These are phyloP conservation scores for Enchytraeus crypticus DNA, from an alignment of 2,888 invertebrate species.

Conservation along the genomic window DNA sequence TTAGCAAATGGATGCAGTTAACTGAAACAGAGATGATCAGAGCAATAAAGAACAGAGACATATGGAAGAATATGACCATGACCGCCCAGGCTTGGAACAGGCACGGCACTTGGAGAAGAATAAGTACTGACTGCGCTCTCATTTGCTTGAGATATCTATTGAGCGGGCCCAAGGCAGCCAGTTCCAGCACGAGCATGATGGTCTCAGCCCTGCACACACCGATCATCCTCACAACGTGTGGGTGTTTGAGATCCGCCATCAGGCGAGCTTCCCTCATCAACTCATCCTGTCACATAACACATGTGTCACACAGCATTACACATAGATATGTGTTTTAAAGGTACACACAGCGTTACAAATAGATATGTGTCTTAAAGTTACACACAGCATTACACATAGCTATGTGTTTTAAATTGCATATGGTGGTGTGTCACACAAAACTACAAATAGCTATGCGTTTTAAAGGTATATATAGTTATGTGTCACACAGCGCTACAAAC, in stretches of 20 bases:
- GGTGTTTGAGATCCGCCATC: constrained; percentile 49
- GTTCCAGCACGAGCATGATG: constrained; percentile 51
- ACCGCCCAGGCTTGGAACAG: not conserved
- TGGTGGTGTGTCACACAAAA: too few species aligned
- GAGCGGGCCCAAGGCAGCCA: constrained; percentile 50
- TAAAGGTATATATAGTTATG: too few species aligned
- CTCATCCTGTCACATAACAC: constrained; percentile 37
- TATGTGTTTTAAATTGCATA: too few species aligned
- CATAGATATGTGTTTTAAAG: too few species aligned
- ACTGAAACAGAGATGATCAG: too few species aligned
- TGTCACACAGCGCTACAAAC: too few species aligned
- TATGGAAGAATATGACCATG: not conserved
- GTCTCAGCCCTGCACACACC: constrained; percentile 47
- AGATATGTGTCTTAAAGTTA: not conserved
- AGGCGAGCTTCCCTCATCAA: constrained; percentile 48
- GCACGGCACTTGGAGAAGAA: not conserved
- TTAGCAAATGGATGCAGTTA: too few species aligned
- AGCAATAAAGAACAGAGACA: not conserved
- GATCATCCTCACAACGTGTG: constrained; percentile 48
- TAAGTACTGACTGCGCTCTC: not conserved
- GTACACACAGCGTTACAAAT: not conserved
- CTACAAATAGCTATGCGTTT: too few species aligned
- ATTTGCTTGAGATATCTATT: constrained; percentile 42
- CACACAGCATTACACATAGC: not conserved
- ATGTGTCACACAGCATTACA: not conserved